Evolutionary conservation across 1,140 invertebrate species (phyloP).

Genomic region (Bombus cullumanus): DNA sequence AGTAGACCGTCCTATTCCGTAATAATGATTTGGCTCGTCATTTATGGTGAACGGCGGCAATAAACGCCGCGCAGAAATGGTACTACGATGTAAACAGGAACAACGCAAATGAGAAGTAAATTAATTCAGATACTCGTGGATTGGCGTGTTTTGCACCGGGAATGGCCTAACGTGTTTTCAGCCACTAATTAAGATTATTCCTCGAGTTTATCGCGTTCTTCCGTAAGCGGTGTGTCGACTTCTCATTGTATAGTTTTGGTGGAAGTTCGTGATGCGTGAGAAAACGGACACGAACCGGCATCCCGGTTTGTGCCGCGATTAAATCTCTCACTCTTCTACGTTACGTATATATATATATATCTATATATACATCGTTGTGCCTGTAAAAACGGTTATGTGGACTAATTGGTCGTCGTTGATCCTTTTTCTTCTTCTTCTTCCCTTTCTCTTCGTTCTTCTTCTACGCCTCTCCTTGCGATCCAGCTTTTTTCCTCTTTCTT

Average conservation of each 20-base stretch:
- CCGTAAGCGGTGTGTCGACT: constrained; percentile 38
- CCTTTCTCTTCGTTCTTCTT: constrained; percentile 5
- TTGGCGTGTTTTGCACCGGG: constrained; percentile 18
- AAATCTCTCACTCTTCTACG: constrained; percentile 68
- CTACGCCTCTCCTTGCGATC: constrained; percentile 11
- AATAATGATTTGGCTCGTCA: neutral
- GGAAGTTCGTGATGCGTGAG: constrained; percentile 69
- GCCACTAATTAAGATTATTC: constrained; percentile 63
- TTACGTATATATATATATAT: constrained; percentile 70
- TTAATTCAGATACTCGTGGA: constrained; percentile 37
- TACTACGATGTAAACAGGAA: constrained; percentile 26
- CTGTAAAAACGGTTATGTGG: constrained; percentile 75
- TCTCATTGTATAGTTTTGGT: constrained; percentile 53
- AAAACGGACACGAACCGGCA: constrained; percentile 73
- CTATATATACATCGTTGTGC: no score
- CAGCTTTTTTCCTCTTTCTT: constrained; percentile 30
- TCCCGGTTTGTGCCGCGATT: constrained; percentile 70
- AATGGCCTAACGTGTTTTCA: constrained; percentile 53
- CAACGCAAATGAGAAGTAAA: constrained; percentile 40
- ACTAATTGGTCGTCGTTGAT: constrained; percentile 74
- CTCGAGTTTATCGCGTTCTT: constrained; percentile 49
- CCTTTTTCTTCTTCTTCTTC: constrained; percentile 54
- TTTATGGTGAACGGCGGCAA: neutral
- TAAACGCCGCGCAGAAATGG: neutral
- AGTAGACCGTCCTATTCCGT: neutral